phyloP scores from a whole-genome alignment of 2,113 vertebrate species.

The Pollimyrus isidori region DNA sequence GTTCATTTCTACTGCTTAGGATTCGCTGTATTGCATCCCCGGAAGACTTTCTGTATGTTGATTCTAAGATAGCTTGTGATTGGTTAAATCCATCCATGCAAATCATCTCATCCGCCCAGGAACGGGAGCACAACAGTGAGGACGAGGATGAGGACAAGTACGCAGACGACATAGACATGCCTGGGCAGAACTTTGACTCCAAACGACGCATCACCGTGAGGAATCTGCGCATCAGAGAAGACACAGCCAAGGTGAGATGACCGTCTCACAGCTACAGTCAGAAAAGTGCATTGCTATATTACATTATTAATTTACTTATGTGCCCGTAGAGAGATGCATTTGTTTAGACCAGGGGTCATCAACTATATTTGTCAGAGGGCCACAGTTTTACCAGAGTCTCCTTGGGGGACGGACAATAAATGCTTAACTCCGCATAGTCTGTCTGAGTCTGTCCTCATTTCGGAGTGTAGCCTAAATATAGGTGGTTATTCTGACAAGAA shows the following conservation, averaged over 20 bases:
- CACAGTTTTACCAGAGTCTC: too few relatives aligned
- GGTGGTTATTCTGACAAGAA: too few relatives aligned
- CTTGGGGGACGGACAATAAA: too few relatives aligned
- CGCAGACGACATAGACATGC: constrained; percentile 97
- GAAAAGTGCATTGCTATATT: not conserved
- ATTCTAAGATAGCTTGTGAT: not conserved
- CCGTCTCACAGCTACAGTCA: not conserved
- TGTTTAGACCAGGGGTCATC: not conserved
- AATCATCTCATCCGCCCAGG: constrained; percentile 55
- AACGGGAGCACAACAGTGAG: constrained; percentile 89
- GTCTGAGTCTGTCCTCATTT: too few relatives aligned
- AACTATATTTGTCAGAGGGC: too few relatives aligned
- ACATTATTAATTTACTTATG: not conserved
- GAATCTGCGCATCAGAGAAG: constrained; percentile 90
- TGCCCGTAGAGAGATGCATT: not conserved
- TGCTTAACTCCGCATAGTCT: too few relatives aligned
- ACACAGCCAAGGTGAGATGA: constrained; percentile 85
- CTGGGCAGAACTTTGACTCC: constrained; percentile 97
- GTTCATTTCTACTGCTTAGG: not conserved
- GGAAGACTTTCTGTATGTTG: not conserved
- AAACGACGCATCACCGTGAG: constrained; percentile 95
- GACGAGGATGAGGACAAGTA: constrained; percentile 98
- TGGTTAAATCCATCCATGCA: not conserved
- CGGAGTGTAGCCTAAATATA: too few relatives aligned
- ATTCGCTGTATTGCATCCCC: not conserved